phyloP scores from a whole-genome alignment of 2,797 vertebrate genomes.

The Mus minutoides region DNA sequence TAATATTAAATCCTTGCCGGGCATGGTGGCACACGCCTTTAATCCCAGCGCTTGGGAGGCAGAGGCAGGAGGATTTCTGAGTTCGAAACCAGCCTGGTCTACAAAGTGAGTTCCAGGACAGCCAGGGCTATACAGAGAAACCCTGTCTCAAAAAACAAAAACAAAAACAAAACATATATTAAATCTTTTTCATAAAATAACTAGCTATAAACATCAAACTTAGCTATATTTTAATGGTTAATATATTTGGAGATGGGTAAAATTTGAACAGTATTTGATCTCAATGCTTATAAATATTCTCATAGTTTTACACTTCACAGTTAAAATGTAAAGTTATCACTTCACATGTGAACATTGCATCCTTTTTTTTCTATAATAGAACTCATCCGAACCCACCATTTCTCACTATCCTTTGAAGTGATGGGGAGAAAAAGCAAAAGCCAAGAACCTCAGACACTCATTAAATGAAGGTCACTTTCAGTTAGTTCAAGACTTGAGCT shows the following conservation, averaged over 20 bases:
- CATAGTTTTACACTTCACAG: not conserved
- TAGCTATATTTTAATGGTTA: not conserved
- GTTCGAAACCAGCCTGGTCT: too few relatives aligned
- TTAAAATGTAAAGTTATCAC: not conserved
- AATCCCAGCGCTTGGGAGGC: too few relatives aligned
- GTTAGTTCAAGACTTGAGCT: not conserved
- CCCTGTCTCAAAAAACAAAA: too few relatives aligned
- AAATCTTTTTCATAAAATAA: not conserved
- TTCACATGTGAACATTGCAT: not conserved
- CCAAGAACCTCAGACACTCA: not conserved
- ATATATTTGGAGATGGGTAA: not conserved
- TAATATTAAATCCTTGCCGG: not conserved
- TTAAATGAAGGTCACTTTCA: slow-evolving; percentile 11
- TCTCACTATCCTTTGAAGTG: not conserved
- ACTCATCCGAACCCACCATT: not conserved
- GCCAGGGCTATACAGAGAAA: too few relatives aligned
- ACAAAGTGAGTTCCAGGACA: too few relatives aligned
- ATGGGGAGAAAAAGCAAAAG: too few relatives aligned
- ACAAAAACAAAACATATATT: too few relatives aligned
- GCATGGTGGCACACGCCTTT: too few relatives aligned
- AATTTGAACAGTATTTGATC: not conserved
- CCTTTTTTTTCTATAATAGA: not conserved
- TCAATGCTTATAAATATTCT: not conserved
- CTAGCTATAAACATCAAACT: not conserved
- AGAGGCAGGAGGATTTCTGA: too few relatives aligned